Evolutionary conservation across 2,113 vertebrate species (phyloP).

Genomic region (Myodes glareolus): DNA sequence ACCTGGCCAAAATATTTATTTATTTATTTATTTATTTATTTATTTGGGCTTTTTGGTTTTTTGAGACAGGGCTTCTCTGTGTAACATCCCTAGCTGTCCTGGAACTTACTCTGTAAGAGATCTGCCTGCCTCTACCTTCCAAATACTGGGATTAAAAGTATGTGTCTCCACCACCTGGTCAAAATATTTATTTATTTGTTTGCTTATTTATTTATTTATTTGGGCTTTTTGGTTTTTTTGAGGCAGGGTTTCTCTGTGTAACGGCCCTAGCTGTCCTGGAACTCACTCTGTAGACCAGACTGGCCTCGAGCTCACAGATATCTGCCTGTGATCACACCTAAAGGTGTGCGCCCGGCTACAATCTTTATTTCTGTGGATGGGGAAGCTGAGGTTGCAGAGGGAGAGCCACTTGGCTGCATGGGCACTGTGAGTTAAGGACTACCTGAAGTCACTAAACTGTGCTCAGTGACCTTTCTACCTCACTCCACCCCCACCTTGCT

Average conservation of each 20-base stretch:
- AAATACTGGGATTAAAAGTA: too few species aligned
- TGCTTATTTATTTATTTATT: too few species aligned
- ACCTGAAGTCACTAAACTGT: neutral
- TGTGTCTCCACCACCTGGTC: too few species aligned
- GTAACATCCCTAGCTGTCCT: neutral
- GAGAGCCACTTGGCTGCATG: neutral
- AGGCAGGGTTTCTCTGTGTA: neutral
- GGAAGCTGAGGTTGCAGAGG: neutral
- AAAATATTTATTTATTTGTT: too few species aligned
- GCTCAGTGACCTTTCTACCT: neutral
- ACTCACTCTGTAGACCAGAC: neutral
- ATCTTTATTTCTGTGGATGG: neutral
- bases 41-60: neutral
- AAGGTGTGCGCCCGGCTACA: neutral
- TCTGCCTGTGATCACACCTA: neutral
- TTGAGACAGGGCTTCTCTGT: neutral
- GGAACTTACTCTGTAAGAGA: neutral
- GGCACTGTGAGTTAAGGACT: neutral
- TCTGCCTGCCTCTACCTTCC: neutral
- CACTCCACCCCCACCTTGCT: neutral
- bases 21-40: too few species aligned
- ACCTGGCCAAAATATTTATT: too few species aligned
- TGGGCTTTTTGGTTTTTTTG: neutral
- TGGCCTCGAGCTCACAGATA: neutral
- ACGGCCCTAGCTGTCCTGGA: neutral